Conservation (phyloP, 2,888 invertebrate genomes). For the Agriopis leucophaearia region DNA sequence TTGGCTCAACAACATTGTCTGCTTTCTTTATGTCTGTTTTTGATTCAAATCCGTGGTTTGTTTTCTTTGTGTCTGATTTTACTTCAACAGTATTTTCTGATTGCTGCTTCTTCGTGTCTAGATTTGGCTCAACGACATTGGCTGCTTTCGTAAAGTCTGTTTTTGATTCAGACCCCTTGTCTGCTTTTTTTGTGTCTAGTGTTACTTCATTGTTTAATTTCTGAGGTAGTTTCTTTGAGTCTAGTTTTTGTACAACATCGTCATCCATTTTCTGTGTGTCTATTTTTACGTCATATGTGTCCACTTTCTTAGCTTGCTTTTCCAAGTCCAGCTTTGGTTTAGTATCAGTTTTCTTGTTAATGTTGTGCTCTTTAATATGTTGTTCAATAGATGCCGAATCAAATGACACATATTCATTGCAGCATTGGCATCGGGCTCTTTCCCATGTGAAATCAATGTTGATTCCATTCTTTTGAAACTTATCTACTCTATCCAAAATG, state of each 20-base stretch:
- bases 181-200: not conserved
- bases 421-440: conserved; percentile 40
- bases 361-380: conserved; percentile 9
- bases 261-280: not conserved
- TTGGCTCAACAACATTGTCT: not conserved
- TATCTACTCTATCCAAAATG: conserved; percentile 33
- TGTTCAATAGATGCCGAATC: not conserved
- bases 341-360: not conserved
- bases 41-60: not conserved
- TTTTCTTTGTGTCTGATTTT: not conserved
- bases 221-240: not conserved
- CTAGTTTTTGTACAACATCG: not conserved
- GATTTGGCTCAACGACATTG: not conserved
- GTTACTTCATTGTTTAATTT: not conserved
- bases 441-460: conserved; percentile 52
- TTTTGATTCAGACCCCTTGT: not conserved
- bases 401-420: conserved; percentile 9
- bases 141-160: not conserved
- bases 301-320: not conserved
- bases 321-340: not conserved
- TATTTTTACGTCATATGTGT: not conserved
- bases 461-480: conserved; percentile 55
- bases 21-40: not conserved
- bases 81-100: not conserved
- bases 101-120: not conserved